Evolutionary conservation across 2,113 vertebrate genomes (phyloP).

Genomic region (Orycteropus afer): DNA sequence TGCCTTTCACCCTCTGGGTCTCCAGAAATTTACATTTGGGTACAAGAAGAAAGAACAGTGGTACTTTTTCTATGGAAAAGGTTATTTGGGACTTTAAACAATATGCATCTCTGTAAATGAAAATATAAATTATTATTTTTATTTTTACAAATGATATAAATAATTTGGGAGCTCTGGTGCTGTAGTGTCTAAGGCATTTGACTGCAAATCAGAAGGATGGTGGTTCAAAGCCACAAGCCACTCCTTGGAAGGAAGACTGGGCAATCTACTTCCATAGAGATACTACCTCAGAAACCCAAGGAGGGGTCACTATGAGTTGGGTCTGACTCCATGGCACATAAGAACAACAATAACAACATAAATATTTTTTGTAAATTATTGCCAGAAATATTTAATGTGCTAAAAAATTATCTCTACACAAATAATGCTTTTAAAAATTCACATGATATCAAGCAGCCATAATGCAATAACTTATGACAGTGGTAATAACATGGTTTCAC

Average conservation of each 20-base stretch:
- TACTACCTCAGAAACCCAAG: too few relatives aligned
- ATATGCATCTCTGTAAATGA: constrained; percentile 41
- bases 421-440: constrained; percentile 43
- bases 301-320: too few relatives aligned
- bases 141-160: too few relatives aligned
- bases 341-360: too few relatives aligned
- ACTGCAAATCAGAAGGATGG: too few relatives aligned
- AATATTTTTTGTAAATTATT: constrained; percentile 28
- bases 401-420: neutral
- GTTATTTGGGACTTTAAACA: constrained; percentile 66
- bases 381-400: neutral
- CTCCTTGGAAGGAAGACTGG: too few relatives aligned
- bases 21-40: constrained; percentile 79
- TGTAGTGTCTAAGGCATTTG: too few relatives aligned
- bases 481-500: constrained; percentile 32
- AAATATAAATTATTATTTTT: too few relatives aligned
- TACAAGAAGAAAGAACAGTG: constrained; percentile 70
- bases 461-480: neutral
- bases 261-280: too few relatives aligned
- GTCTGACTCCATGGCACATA: too few relatives aligned
- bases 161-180: too few relatives aligned
- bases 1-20: constrained; percentile 73
- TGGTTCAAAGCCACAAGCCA: too few relatives aligned
- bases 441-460: neutral
- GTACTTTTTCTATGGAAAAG: constrained; percentile 42